Evolutionary conservation across 2,797 vertebrate genomes (phyloP).

Genomic region (Clarias laeviceps): DNA sequence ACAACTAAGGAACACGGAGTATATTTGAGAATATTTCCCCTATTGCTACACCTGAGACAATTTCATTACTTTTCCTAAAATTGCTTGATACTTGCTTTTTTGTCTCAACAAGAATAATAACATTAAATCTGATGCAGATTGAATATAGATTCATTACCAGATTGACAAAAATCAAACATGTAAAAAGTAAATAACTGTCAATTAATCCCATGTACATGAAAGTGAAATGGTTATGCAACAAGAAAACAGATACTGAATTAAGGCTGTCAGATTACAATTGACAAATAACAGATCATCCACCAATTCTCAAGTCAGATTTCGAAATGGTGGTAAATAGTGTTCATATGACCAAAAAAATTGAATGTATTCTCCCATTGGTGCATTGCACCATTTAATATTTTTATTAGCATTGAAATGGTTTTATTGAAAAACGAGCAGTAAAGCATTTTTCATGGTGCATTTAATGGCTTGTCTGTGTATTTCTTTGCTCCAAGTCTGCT

Average conservation of each 20-base stretch:
- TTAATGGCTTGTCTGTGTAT: conserved; percentile 50
- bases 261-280: not conserved
- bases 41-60: not conserved
- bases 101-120: not conserved
- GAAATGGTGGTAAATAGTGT: not conserved
- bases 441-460: conserved; percentile 58
- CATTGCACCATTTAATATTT: conserved; percentile 23
- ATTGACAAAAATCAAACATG: not conserved
- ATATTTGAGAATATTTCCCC: not conserved
- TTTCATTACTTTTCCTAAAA: not conserved
- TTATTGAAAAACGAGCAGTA: conserved; percentile 44
- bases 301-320: not conserved
- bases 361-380: conserved; percentile 1
- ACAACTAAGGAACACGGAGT: not conserved
- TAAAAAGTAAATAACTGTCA: not conserved
- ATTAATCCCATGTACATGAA: not conserved
- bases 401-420: conserved; percentile 48
- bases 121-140: no score
- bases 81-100: not conserved
- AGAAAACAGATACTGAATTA: not conserved
- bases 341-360: not conserved
- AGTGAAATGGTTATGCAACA: not conserved
- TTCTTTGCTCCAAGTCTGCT: not conserved
- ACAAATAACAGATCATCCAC: not conserved
- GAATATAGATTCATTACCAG: not conserved